phyloP scores from a whole-genome alignment of 1,140 invertebrate genomes.

The Ephestia elutella region DNA sequence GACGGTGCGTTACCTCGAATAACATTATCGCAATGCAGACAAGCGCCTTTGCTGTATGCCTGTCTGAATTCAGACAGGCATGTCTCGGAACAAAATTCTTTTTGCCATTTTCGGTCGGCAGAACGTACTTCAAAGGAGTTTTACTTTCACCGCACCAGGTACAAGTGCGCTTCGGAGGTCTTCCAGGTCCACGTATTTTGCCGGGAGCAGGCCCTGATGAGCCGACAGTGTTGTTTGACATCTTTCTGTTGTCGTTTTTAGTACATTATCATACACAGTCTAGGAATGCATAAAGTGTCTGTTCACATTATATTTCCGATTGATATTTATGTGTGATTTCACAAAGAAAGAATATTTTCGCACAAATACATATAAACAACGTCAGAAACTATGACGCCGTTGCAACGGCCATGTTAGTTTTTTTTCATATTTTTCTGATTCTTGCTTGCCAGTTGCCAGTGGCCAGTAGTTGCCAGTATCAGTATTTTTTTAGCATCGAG shows the following conservation, averaged over 20 bases:
- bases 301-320: slow-evolving; percentile 32
- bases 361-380: slow-evolving; percentile 66
- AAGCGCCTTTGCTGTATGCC: slow-evolving; percentile 90
- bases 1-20: slow-evolving; percentile 80
- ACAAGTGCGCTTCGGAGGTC: slow-evolving; percentile 85
- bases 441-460: too few relatives aligned
- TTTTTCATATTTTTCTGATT: slow-evolving; percentile 20
- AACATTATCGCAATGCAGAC: slow-evolving; percentile 89
- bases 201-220: slow-evolving; percentile 70
- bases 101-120: slow-evolving; percentile 90
- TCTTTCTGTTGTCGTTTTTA: slow-evolving; percentile 42
- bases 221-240: slow-evolving; percentile 71
- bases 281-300: slow-evolving; percentile 19
- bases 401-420: slow-evolving; percentile 65
- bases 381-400: slow-evolving; percentile 70
- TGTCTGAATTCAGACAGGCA: slow-evolving; percentile 92
- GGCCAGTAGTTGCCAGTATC: too few relatives aligned
- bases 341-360: slow-evolving; percentile 30
- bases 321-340: slow-evolving; percentile 21
- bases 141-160: slow-evolving; percentile 91
- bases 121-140: slow-evolving; percentile 86
- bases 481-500: background rate
- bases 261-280: slow-evolving; percentile 43
- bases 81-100: slow-evolving; percentile 93
- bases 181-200: slow-evolving; percentile 79